Conservation (phyloP, 2,113 vertebrate species). For the Amphilophus citrinellus region DNA sequence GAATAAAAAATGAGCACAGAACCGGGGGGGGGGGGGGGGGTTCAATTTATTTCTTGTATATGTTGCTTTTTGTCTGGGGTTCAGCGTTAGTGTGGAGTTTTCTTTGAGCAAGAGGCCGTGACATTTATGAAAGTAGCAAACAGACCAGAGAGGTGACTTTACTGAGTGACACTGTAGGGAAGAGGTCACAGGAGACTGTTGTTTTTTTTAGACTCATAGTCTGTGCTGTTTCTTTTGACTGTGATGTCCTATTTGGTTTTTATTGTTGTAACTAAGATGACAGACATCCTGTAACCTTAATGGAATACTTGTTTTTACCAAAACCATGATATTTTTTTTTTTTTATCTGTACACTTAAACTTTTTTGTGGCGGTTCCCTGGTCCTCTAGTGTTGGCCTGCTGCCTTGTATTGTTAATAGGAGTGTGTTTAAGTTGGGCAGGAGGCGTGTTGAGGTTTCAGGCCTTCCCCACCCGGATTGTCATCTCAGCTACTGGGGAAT, state of each 20-base stretch:
- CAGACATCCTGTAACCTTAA: background rate
- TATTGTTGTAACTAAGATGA: background rate
- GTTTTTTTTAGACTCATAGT: background rate
- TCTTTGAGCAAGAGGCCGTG: background rate
- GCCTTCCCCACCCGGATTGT: background rate
- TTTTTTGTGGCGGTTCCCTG: background rate
- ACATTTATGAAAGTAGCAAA: background rate
- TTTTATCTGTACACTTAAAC: background rate
- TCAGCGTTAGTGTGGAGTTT: background rate
- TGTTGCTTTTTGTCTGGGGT: background rate
- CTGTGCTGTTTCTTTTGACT: background rate
- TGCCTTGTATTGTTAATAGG: background rate
- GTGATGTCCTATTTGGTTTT: background rate
- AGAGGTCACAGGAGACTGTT: background rate
- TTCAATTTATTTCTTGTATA: background rate
- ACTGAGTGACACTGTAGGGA: background rate
- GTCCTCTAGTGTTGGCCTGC: background rate
- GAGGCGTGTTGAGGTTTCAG: background rate
- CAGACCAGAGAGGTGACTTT: background rate
- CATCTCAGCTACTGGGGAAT: background rate
- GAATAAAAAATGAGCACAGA: background rate
- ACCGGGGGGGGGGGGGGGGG: fast-evolving
- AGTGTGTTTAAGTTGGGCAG: background rate
- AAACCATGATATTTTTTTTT: background rate
- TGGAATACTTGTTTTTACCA: fast-evolving